Conservation (phyloP, 2,113 vertebrate species). For the Pardalotus punctatus region DNA sequence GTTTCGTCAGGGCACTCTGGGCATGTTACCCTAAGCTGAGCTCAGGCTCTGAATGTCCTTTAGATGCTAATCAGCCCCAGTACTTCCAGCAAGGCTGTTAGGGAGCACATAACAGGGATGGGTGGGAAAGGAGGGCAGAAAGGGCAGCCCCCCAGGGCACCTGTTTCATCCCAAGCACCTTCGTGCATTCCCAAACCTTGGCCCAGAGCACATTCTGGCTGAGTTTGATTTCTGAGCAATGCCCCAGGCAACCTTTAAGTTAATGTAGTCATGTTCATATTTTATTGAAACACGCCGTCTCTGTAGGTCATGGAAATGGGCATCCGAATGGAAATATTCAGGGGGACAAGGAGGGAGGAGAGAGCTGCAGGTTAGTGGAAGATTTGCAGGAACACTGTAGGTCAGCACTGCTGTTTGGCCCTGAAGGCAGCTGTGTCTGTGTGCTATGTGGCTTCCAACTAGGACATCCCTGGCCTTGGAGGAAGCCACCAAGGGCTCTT, state of each 20-base stretch:
- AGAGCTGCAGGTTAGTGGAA: not conserved
- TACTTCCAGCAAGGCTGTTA: not conserved
- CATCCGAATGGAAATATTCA: conserved; percentile 9
- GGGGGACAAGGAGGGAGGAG: not conserved
- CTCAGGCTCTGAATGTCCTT: not conserved
- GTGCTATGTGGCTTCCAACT: not conserved
- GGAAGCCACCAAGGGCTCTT: not conserved
- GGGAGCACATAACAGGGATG: not conserved
- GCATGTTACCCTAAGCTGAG: not conserved
- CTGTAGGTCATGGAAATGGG: conserved; percentile 12
- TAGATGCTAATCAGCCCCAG: not conserved
- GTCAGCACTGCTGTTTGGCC: not conserved
- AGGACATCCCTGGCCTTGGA: not conserved
- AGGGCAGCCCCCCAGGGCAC: not conserved
- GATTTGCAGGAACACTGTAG: not conserved
- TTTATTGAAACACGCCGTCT: conserved; percentile 28
- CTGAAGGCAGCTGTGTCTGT: not conserved
- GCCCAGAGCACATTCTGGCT: not conserved
- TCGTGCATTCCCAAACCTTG: not conserved
- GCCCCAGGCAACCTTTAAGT: conserved; percentile 9
- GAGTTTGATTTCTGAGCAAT: not conserved
- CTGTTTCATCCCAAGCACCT: not conserved
- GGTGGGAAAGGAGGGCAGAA: not conserved
- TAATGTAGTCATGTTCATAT: conserved; percentile 8
- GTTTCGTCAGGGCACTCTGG: not conserved